These are phyloP conservation scores for Scytalopus superciliaris DNA, from an alignment of 2,113 vertebrate genomes.

Conservation along the genomic window DNA sequence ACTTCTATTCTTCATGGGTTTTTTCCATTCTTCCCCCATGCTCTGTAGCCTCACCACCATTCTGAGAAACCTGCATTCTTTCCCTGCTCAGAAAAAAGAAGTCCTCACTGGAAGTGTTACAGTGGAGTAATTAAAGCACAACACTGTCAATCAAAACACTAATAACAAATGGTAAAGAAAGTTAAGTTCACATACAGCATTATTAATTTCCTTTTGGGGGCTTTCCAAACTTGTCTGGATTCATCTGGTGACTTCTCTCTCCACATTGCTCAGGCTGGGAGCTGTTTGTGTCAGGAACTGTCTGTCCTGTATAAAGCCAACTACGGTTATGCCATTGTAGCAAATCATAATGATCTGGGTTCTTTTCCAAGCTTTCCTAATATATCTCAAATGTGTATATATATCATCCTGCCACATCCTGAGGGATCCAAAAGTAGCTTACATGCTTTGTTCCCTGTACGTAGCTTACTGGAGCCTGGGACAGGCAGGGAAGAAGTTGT, in stretches of 20 bases:
- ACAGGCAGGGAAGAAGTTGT: background rate
- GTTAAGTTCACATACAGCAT: background rate
- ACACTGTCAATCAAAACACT: background rate
- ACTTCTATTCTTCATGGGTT: background rate
- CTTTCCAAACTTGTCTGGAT: background rate
- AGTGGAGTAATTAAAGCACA: background rate
- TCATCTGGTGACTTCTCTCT: slow-evolving; percentile 11
- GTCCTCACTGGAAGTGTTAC: background rate
- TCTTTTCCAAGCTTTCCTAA: slow-evolving; percentile 38
- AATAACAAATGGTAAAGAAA: slow-evolving; percentile 5
- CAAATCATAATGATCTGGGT: background rate
- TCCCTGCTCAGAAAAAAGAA: background rate
- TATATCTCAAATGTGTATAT: slow-evolving; percentile 31
- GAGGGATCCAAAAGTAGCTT: slow-evolving; percentile 20
- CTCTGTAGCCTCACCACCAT: background rate
- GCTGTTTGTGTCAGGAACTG: background rate
- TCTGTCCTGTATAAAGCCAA: background rate
- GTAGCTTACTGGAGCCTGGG: background rate
- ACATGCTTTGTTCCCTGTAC: background rate
- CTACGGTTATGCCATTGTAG: background rate
- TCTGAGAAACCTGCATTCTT: slow-evolving; percentile 10
- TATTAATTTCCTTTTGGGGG: background rate
- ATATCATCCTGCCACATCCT: background rate
- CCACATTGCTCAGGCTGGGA: background rate
- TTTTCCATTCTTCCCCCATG: slow-evolving; percentile 15